Evolutionary conservation across 2,888 invertebrate genomes (phyloP).

Genomic region (Mythimna albipuncta): DNA sequence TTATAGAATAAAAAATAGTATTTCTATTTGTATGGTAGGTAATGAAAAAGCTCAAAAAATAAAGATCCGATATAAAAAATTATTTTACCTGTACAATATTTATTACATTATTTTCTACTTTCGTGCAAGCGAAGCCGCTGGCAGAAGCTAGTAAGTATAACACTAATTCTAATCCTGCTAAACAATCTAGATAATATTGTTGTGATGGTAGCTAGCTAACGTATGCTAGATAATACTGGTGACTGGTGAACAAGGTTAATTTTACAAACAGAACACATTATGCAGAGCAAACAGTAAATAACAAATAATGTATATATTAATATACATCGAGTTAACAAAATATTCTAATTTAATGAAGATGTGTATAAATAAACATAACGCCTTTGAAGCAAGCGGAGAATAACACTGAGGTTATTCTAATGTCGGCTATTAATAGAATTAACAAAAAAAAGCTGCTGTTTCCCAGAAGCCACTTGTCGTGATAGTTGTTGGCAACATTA

Average conservation of each 20-base stretch:
- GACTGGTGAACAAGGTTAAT: constrained; percentile 22
- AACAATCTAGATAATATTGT: neutral
- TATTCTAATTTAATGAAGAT: neutral
- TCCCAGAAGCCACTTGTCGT: neutral
- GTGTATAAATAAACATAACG: constrained; percentile 31
- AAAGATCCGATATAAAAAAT: too few species aligned
- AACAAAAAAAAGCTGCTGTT: neutral
- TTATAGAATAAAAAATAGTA: too few species aligned
- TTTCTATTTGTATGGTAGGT: too few species aligned
- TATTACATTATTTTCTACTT: too few species aligned
- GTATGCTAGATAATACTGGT: neutral
- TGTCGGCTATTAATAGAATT: neutral
- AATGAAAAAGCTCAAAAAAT: too few species aligned
- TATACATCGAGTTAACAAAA: constrained; percentile 1
- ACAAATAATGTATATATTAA: neutral
- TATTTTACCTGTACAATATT: too few species aligned
- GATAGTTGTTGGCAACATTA: too few species aligned
- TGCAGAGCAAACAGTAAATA: neutral
- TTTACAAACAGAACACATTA: constrained; percentile 1
- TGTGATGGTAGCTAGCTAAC: too few species aligned
- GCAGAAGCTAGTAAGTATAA: too few species aligned
- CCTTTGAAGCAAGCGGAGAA: neutral
- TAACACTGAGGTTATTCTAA: neutral
- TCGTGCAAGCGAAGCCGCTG: too few species aligned
- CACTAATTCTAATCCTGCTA: neutral